Conservation (phyloP, 2,888 invertebrate species). For the Gisinianus flammeolus region DNA sequence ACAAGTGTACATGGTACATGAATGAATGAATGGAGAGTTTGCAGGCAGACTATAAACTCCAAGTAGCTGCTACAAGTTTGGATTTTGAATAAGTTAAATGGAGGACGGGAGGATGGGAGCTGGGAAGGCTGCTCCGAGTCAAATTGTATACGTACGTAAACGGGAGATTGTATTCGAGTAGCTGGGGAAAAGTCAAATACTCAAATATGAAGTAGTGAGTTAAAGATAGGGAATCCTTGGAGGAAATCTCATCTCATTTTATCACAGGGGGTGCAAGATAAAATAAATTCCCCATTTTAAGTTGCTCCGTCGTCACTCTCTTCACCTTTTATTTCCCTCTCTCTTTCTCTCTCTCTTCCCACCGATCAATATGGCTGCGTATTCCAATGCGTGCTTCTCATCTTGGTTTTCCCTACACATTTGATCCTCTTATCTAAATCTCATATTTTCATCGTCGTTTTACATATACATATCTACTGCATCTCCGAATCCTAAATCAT, state of each 20-base stretch:
- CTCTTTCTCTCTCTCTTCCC: background rate
- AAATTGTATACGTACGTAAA: background rate
- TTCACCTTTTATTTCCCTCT: background rate
- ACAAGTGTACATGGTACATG: no score
- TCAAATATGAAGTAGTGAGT: constrained; percentile 5
- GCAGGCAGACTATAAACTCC: no score
- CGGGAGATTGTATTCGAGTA: background rate
- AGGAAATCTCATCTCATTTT: constrained; percentile 16
- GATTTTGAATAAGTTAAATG: no score
- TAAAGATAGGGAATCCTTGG: background rate
- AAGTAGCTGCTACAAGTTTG: no score
- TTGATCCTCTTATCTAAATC: background rate
- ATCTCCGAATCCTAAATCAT: no score
- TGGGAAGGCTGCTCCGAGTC: background rate
- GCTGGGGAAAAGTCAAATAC: background rate
- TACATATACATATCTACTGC: no score
- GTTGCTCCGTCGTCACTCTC: constrained; percentile 1
- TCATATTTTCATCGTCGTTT: background rate
- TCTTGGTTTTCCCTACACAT: constrained; percentile 1
- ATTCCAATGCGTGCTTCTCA: background rate
- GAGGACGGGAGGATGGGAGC: background rate
- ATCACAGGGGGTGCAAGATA: constrained; percentile 12
- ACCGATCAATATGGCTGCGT: constrained; percentile 10
- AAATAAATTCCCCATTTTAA: constrained; percentile 3
- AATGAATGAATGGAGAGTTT: background rate